Base-by-base conservation (phyloP, 1,140 invertebrate species). In the Aphidius ervi region DNA sequence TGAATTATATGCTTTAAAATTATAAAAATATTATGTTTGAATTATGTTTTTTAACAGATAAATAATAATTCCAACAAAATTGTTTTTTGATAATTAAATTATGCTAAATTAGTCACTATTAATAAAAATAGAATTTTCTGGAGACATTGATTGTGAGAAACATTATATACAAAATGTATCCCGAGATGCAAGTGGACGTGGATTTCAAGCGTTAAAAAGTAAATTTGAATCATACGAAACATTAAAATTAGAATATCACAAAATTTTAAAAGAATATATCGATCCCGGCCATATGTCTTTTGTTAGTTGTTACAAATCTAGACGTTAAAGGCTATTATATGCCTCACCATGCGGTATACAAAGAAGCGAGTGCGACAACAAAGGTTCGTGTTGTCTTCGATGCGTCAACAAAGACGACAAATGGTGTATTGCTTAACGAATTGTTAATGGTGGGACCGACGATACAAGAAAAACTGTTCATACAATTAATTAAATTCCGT, bases 311-410 rank as follows among this genome's bases (percentile, higher is more conserved):
- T n/a, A n/a, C n/a, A n/a, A 47, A 53, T 37, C 40, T 43, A 8
- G 41, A 40, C 5, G 9, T 46, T 39, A n/a, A 49, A n/a, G 53
- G 46, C 3, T 68, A 63, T 60, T 74, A 73, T 57, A 37, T 75
- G 7, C 68, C 73, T 10, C 74, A 78, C 59, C 70, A 71, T 39
- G 50, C 60, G 2, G 71, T 76, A 0, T 8, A 63, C 10, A 67
- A 67, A 45, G 37, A 52, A 1, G 41, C 42, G 8, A 72, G 67
- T 46, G 40, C 58, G 2, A 68, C 68, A 4, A 70, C 70, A n/a
- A 67, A 69, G 66, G 72, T 48, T 70, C 61, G 6, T n/a, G n/a
- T n/a, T n/a, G n/a, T n/a, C n/a, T n/a, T n/a, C n/a, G n/a, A n/a
- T n/a, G n/a, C n/a, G n/a, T 68, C 64, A 5, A 60, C 59, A 6